phyloP scores from a whole-genome alignment of 1,140 invertebrate species.

The Diploscapter pachys region DNA sequence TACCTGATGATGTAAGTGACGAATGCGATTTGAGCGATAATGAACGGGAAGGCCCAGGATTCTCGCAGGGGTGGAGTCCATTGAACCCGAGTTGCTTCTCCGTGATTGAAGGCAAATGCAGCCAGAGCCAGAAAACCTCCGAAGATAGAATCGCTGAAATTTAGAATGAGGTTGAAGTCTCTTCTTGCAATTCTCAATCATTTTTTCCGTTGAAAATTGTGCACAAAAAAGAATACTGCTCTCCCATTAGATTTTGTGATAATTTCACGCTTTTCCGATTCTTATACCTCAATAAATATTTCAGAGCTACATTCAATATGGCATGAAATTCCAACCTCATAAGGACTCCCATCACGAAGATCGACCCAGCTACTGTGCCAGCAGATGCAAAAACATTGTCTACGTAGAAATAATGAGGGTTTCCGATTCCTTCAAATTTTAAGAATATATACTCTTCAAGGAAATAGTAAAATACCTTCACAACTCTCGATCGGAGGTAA shows the following conservation, averaged over 20 bases:
- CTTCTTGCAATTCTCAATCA: too few relatives aligned
- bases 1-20: slow-evolving; percentile 61
- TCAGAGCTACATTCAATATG: slow-evolving; percentile 3
- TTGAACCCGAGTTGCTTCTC: slow-evolving; percentile 74
- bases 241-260: too few relatives aligned
- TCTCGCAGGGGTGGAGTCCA: slow-evolving; percentile 80
- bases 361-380: slow-evolving; percentile 45
- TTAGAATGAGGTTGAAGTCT: neutral
- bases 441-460: slow-evolving; percentile 1
- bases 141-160: slow-evolving; percentile 67
- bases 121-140: slow-evolving; percentile 71
- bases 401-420: slow-evolving; percentile 57
- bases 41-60: slow-evolving; percentile 74
- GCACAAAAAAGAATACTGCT: too few relatives aligned
- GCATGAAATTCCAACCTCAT: slow-evolving; percentile 40
- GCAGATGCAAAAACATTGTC: slow-evolving; percentile 48
- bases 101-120: slow-evolving; percentile 76
- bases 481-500: slow-evolving; percentile 71
- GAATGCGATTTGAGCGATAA: slow-evolving; percentile 63
- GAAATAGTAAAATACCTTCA: slow-evolving; percentile 62
- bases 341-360: slow-evolving; percentile 50
- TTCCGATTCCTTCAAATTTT: slow-evolving; percentile 45
- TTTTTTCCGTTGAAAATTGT: too few relatives aligned
- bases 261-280: too few relatives aligned
- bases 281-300: too few relatives aligned